Base-by-base conservation (phyloP, 92 coral and sea anemone genomes). In the Pocillopora grandis region DNA sequence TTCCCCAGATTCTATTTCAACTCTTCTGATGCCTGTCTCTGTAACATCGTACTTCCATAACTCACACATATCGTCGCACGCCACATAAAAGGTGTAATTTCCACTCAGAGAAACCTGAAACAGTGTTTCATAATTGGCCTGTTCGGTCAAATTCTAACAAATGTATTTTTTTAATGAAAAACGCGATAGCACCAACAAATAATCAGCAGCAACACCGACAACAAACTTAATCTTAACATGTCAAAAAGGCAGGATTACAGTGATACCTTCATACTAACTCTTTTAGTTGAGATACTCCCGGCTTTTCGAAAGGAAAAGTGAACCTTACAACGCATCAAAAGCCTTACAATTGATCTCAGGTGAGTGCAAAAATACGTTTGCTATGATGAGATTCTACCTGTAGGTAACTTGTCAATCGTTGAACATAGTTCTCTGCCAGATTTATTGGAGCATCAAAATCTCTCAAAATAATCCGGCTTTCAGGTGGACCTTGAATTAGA, bases 61-160 rank as follows among this genome's bases (percentile, higher is more conserved):
- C 71, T 82, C 86, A 48, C 86, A 82, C 14, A 42, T 1, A 63
- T 82, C 80, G 37, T 82, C 79, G 52, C 79, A 82, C 0, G 86
- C 60, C 55, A 72, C 58, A 62, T 72, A 82, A 35, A 82, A 72
- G 36, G 80, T 82, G 55, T 82, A 82, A 37, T 72, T 82, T 3
- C 86, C 86, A 36, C 62, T 82, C 49, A 72, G 71, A 59, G 78
- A 70, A 62, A 82, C 80, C 86, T 82, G 52, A 42, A 42, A 37
- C 52, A 42, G 52, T 42, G 8, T 42, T 10, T 3, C 4, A 31
- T 10, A 35, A 23, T 27, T 27, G 31, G 31, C 31, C 31, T 27
- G 31, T 27, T 27, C 31, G 31, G 31, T 27, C 31, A 1, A 27
- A 27, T 27, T 27, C 1, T 27, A 27, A 27, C 31, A 27, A 27